Percentiles rank a stretch among this genome's conserved stretches.
Conservation (phyloP, 2,797 vertebrate genomes). For the Pteropus rufus region DNA sequence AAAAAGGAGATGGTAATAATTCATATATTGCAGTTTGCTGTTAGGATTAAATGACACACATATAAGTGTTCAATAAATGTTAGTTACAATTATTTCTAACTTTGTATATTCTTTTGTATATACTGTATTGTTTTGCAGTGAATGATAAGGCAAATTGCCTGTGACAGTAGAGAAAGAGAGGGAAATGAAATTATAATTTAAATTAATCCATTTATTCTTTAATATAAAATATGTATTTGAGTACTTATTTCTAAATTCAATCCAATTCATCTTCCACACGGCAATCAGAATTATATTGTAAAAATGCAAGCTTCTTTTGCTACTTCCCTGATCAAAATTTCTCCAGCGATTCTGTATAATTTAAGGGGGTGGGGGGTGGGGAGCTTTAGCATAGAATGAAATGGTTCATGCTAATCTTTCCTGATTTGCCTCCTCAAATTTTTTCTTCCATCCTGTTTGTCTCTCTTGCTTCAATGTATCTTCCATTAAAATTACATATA, state of each 20-base stretch:
- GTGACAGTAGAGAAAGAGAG: background rate
- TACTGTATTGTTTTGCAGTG: background rate
- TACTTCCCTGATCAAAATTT: background rate
- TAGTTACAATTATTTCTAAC: background rate
- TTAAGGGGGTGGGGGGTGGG: background rate
- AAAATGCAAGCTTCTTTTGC: background rate
- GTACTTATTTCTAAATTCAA: slow-evolving; percentile 32
- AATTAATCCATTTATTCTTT: slow-evolving; percentile 54
- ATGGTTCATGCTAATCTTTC: background rate
- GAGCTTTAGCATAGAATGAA: background rate
- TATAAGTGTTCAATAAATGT: background rate
- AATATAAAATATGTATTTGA: slow-evolving; percentile 31
- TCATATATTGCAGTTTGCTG: background rate
- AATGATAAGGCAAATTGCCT: slow-evolving; percentile 8
- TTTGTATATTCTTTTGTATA: background rate
- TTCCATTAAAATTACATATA: background rate
- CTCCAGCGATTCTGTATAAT: background rate
- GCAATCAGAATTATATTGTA: slow-evolving; percentile 16
- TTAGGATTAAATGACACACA: background rate
- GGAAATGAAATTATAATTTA: slow-evolving; percentile 40
- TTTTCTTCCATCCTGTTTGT: background rate
- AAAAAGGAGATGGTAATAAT: background rate
- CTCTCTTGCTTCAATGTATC: background rate
- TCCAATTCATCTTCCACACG: slow-evolving; percentile 22
- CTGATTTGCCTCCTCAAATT: background rate